phyloP scores from a whole-genome alignment of 2,888 invertebrate species.

The Amphipyra berbera region DNA sequence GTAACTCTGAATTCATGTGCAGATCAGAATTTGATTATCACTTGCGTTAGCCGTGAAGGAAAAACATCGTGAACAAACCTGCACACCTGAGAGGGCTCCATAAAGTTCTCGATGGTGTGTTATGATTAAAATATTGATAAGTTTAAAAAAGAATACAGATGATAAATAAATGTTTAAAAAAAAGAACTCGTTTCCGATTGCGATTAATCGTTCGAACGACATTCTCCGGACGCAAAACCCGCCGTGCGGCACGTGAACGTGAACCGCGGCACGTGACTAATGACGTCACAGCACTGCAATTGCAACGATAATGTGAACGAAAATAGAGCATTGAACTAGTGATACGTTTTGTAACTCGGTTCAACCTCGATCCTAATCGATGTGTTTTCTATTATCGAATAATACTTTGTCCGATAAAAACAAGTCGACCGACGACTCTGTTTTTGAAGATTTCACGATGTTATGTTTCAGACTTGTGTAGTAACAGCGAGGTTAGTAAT shows the following conservation, averaged over 20 bases:
- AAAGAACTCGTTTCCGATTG: slow-evolving; percentile 16
- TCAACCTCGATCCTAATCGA: slow-evolving; percentile 33
- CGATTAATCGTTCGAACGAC: slow-evolving; percentile 19
- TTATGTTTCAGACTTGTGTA: not conserved
- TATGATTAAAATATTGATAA: no score
- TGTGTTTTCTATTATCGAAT: slow-evolving; percentile 22
- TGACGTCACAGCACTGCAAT: slow-evolving; percentile 57
- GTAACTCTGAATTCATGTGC: no score
- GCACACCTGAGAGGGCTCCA: no score
- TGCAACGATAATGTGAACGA: slow-evolving; percentile 44
- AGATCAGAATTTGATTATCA: no score
- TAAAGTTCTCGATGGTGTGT: no score
- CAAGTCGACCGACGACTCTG: not conserved
- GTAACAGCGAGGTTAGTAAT: not conserved
- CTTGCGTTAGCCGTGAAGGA: no score
- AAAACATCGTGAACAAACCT: no score
- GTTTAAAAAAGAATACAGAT: no score
- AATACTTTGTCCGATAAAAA: slow-evolving; percentile 1
- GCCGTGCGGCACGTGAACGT: slow-evolving; percentile 47
- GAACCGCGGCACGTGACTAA: slow-evolving; percentile 51
- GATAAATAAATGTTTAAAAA: not conserved
- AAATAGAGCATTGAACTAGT: slow-evolving; percentile 61
- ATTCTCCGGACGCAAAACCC: slow-evolving; percentile 31
- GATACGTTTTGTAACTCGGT: slow-evolving; percentile 29
- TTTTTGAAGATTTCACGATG: not conserved